Evolutionary conservation across 2,113 vertebrate genomes (phyloP), one percentile per base, ranked within the genome.

Genomic region (Dunckerocampus dactyliophorus): DNA sequence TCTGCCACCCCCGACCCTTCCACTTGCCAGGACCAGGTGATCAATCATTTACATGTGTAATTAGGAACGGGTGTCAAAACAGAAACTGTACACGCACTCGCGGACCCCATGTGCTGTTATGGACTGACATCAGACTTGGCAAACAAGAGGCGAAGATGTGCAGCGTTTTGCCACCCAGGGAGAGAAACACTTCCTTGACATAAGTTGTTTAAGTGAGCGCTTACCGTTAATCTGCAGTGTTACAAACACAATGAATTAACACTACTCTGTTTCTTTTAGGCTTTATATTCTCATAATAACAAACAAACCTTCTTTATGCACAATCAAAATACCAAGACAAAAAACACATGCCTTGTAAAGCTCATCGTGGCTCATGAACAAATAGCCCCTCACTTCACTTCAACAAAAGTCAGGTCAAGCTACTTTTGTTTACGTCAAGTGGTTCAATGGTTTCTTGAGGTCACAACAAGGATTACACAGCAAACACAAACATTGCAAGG

Each of bases 21-120:
- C 42, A 3, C 4, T 65, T 62, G 67, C 79, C 62, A 69, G 83
- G 85, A 80, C 75, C 71, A 81, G 79, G 88, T 90, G 78, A 92
- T 92, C 89, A 91, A 91, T 92, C 89, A 91, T 91, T 90, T 89
- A 89, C 85, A 87, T 85, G 82, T 85, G 86, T 90, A 90, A 90
- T 91, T 89, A 89, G 85, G 85, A 83, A 59, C 75, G 63, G 71
- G 89, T 90, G 91, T 91, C 91, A 91, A 89, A 92, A 90, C 88
- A 90, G 87, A 89, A 89, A 91, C 85, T 76, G 85, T 88, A 88
- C 82, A 82, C 85, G 82, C 65, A 51, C 80, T 57, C 11, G 3
- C 74, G 81, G 88, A 82, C 82, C 75, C 69, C 48, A 65, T 70
- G 82, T 66, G 72, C 66, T 59, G 70, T n/a, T 16, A 20, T 8